phyloP scores from a whole-genome alignment of 2,888 invertebrate genomes.

The Caenorhabditis imperialis region DNA sequence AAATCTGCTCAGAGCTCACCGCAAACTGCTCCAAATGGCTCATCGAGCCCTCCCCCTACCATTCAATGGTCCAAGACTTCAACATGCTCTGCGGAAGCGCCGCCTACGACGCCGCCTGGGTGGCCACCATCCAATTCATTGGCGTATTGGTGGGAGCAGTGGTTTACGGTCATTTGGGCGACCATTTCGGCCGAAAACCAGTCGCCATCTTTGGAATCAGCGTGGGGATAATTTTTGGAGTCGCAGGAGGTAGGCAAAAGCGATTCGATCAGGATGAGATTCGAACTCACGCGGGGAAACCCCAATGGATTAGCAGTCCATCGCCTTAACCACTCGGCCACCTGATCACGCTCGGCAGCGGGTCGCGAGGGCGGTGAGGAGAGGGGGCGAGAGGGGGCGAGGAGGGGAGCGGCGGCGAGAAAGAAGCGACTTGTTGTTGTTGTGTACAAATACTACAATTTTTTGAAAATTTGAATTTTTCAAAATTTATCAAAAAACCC shows the following conservation, averaged over 20 bases:
- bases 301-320: slow-evolving; percentile 78
- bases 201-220: slow-evolving; percentile 59
- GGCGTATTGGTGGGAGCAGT: slow-evolving; percentile 65
- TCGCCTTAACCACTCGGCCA: slow-evolving; percentile 78
- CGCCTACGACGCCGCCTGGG: slow-evolving; percentile 63
- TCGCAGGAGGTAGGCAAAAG: slow-evolving; percentile 54
- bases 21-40: slow-evolving; percentile 31
- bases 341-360: no score
- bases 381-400: no score
- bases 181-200: slow-evolving; percentile 61
- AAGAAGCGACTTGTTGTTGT: no score
- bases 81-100: slow-evolving; percentile 51
- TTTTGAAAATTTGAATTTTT: slow-evolving; percentile 1
- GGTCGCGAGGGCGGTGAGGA: not conserved
- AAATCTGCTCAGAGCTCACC: slow-evolving; percentile 48
- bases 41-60: slow-evolving; percentile 43
- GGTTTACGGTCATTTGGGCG: slow-evolving; percentile 63
- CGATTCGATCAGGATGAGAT: slow-evolving; percentile 66
- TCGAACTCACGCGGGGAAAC: slow-evolving; percentile 75
- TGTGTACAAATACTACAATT: not conserved
- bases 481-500: slow-evolving; percentile 3
- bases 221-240: slow-evolving; percentile 56
- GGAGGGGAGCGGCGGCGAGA: not conserved
- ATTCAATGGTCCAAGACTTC: slow-evolving; percentile 63
- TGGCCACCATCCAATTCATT: slow-evolving; percentile 64